Evolutionary conservation across 2,113 vertebrate genomes (phyloP).

Genomic region (Cavia porcellus): DNA sequence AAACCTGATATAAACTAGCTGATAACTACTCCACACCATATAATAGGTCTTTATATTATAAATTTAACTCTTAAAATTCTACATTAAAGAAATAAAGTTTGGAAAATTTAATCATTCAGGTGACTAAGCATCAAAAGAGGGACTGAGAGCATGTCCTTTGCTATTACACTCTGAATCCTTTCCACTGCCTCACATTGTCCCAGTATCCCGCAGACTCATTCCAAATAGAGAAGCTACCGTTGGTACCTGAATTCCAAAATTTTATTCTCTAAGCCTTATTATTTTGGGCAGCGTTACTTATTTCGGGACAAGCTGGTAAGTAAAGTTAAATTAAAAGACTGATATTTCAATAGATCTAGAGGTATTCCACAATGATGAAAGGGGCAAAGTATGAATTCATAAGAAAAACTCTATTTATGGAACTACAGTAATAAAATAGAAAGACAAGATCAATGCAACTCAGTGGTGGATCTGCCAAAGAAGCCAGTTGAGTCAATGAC

Average conservation of each 20-base stretch:
- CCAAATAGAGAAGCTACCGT: not conserved
- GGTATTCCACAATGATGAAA: conserved; percentile 7
- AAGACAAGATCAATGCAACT: not conserved
- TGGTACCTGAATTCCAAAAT: conserved; percentile 3
- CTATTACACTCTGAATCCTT: not conserved
- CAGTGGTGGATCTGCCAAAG: not conserved
- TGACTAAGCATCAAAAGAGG: not conserved
- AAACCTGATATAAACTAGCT: not conserved
- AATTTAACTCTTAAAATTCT: not conserved
- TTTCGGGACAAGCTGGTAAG: not conserved
- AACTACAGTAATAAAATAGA: conserved; percentile 8
- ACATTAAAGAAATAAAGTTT: conserved; percentile 35
- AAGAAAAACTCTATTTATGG: not conserved
- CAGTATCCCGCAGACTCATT: not conserved
- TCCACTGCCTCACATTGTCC: not conserved
- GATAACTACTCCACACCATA: not conserved
- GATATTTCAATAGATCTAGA: conserved; percentile 26
- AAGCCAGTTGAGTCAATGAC: not conserved
- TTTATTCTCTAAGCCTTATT: not conserved
- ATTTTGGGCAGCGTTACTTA: not conserved
- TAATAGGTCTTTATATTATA: not conserved
- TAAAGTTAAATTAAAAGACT: conserved; percentile 27
- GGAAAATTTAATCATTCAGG: not conserved
- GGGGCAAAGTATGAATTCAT: not conserved
- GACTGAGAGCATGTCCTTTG: not conserved